Evolutionary conservation across 1,140 invertebrate species (phyloP).

Genomic region (Drosophila melanogaster): Release_6_plus_ISO1_MT NT_037436.4:475001-475500

Average conservation of each 20-base stretch:
- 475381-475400: slow-evolving; percentile 50
- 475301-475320: slow-evolving; percentile 51
- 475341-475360: slow-evolving; percentile 16
- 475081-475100: slow-evolving; percentile 77
- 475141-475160: slow-evolving; percentile 50
- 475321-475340: slow-evolving; percentile 40
- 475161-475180: slow-evolving; percentile 14
- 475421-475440: slow-evolving; percentile 36
- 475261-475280: slow-evolving; percentile 37
- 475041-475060: slow-evolving; percentile 9
- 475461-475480: slow-evolving; percentile 14
- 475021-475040: slow-evolving; percentile 13
- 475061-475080: slow-evolving; percentile 40
- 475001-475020: slow-evolving; percentile 33
- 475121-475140: slow-evolving; percentile 10
- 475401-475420: neutral
- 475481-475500: neutral
- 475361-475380: slow-evolving; percentile 69
- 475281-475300: slow-evolving; percentile 19
- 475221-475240: slow-evolving; percentile 8
- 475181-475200: slow-evolving; percentile 18
- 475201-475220: neutral
- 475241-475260: slow-evolving; percentile 41
- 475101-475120: slow-evolving; percentile 57
- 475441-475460: slow-evolving; percentile 43